These are phyloP conservation scores for Theristicus caerulescens DNA, from an alignment of 2,113 vertebrate species.

Conservation along the genomic window DNA sequence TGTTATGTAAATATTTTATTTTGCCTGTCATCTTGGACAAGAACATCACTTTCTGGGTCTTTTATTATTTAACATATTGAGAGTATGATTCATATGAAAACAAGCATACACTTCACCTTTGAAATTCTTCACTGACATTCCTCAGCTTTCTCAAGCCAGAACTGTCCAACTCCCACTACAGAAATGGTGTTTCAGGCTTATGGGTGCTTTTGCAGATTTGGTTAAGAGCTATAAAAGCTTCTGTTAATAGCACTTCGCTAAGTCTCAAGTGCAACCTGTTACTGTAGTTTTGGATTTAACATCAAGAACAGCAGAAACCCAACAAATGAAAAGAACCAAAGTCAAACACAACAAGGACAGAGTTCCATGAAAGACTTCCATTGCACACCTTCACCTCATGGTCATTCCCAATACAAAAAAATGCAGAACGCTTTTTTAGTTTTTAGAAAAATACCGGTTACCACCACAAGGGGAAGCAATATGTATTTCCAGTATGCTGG, in stretches of 20 bases:
- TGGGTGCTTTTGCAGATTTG: neutral
- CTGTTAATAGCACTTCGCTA: neutral
- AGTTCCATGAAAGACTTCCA: neutral
- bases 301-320: neutral
- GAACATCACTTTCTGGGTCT: neutral
- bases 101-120: neutral
- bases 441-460: neutral
- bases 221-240: neutral
- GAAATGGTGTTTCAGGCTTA: neutral
- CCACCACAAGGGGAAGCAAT: conserved; percentile 36
- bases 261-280: conserved; percentile 3
- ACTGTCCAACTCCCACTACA: neutral
- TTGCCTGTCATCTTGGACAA: conserved; percentile 8
- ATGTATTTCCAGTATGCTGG: neutral
- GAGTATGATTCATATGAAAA: neutral
- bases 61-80: neutral
- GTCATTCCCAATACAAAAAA: neutral
- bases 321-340: neutral
- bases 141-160: neutral
- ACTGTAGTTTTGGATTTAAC: neutral
- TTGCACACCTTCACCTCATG: neutral
- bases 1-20: conserved; percentile 46
- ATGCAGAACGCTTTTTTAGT: neutral
- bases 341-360: neutral
- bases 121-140: neutral